These are phyloP conservation scores for Lepeophtheirus salmonis DNA, from an alignment of 1,140 invertebrate species.

Conservation along the genomic window DNA sequence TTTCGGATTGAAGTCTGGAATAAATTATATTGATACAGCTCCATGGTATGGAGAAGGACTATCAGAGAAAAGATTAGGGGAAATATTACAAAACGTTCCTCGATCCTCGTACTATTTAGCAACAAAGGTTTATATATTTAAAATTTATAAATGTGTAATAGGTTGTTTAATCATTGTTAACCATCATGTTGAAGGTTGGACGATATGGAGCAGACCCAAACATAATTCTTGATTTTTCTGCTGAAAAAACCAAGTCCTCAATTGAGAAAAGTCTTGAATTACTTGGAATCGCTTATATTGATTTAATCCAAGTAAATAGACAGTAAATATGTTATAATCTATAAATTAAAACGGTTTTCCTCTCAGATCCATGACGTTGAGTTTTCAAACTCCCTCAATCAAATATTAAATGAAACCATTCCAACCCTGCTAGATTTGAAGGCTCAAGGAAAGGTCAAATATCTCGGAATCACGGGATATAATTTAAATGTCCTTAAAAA, in stretches of 20 bases:
- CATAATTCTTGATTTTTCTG: slow-evolving; percentile 70
- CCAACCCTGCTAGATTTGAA: slow-evolving; percentile 53
- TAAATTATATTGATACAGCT: slow-evolving; percentile 79
- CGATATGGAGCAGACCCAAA: slow-evolving; percentile 50
- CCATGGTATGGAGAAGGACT: slow-evolving; percentile 62
- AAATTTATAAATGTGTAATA: background rate
- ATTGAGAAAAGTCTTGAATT: slow-evolving; percentile 54
- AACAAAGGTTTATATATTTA: slow-evolving; percentile 42
- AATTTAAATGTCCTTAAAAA: slow-evolving; percentile 52
- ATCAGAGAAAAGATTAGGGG: slow-evolving; percentile 53
- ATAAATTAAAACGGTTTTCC: slow-evolving; percentile 4
- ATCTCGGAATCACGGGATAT: slow-evolving; percentile 74
- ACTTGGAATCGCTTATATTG: slow-evolving; percentile 60
- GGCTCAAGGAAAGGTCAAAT: slow-evolving; percentile 51
- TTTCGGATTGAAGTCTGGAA: slow-evolving; percentile 48
- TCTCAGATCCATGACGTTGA: slow-evolving; percentile 72
- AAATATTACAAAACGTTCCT: slow-evolving; percentile 54
- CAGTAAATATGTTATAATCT: slow-evolving; percentile 18
- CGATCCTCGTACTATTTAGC: slow-evolving; percentile 66
- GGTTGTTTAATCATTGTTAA: background rate
- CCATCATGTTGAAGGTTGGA: slow-evolving; percentile 33
- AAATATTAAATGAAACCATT: slow-evolving; percentile 64
- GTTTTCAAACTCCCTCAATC: slow-evolving; percentile 53
- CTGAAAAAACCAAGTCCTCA: slow-evolving; percentile 46
- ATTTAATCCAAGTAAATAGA: slow-evolving; percentile 69